These are phyloP conservation scores for Cydia fagiglandana DNA, from an alignment of 1,140 invertebrate species.

Conservation along the genomic window DNA sequence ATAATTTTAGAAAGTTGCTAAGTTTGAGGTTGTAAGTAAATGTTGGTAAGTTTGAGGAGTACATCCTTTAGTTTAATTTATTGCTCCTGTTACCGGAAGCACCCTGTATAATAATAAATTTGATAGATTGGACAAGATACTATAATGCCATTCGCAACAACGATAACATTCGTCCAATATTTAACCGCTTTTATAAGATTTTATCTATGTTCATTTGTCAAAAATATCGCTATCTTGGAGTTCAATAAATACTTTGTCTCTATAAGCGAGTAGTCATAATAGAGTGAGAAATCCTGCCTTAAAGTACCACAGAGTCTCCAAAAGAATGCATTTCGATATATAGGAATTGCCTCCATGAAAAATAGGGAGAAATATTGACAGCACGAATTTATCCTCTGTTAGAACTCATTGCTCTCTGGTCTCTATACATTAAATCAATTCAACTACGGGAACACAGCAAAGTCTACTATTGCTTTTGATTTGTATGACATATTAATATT, in stretches of 20 bases:
- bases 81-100: no score
- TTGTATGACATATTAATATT: neutral
- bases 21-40: no score
- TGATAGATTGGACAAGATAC: neutral
- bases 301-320: neutral
- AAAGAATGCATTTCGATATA: neutral
- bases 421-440: neutral
- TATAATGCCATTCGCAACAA: neutral
- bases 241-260: conserved; percentile 9
- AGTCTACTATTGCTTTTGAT: conserved; percentile 6
- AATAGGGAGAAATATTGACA: neutral
- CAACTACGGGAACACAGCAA: neutral
- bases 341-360: neutral
- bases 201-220: neutral
- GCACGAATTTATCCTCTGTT: neutral
- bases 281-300: neutral
- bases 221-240: conserved; percentile 9
- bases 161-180: neutral
- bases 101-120: neutral
- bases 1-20: no score
- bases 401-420: neutral
- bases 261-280: neutral
- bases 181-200: neutral
- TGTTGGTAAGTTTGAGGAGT: no score
- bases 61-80: no score